phyloP scores from a whole-genome alignment of 2,888 invertebrate species.

The Plutella xylostella region DNA sequence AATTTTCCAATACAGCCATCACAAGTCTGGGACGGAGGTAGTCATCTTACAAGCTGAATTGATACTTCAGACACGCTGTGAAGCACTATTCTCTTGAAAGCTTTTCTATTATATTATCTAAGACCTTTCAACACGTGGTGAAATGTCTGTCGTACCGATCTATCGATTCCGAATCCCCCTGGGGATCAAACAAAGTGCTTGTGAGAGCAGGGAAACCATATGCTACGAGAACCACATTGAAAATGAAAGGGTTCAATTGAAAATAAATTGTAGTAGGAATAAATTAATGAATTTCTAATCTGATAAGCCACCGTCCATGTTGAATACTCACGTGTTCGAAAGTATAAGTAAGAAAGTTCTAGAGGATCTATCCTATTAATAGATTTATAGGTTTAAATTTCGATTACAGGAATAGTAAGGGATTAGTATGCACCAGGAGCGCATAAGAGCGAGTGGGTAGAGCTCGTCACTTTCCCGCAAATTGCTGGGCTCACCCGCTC shows the following conservation, averaged over 20 bases:
- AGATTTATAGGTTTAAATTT: no score
- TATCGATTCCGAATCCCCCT: conserved; percentile 54
- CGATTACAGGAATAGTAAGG: background rate
- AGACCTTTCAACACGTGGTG: conserved; percentile 61
- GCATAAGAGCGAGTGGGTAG: conserved; percentile 10
- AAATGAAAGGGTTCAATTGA: no score
- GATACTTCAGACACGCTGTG: conserved; percentile 63
- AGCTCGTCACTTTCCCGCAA: conserved; percentile 29
- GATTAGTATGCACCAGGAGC: conserved; percentile 7
- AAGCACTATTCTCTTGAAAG: conserved; percentile 66
- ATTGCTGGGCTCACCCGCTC: conserved; percentile 39
- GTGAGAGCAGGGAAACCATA: no score
- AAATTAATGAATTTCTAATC: no score
- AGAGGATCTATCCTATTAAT: no score
- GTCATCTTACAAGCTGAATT: conserved; percentile 64
- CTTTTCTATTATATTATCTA: conserved; percentile 69
- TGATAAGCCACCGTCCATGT: no score
- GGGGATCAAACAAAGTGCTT: conserved; percentile 40
- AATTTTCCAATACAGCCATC: conserved; percentile 64
- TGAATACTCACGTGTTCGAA: no score
- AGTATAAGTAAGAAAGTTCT: no score
- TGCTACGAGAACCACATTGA: no score
- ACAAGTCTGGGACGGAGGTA: conserved; percentile 45
- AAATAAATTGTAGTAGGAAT: no score
- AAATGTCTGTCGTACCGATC: conserved; percentile 57